Conservation (phyloP, 2,113 vertebrate genomes). For the Ameiurus melas region DNA sequence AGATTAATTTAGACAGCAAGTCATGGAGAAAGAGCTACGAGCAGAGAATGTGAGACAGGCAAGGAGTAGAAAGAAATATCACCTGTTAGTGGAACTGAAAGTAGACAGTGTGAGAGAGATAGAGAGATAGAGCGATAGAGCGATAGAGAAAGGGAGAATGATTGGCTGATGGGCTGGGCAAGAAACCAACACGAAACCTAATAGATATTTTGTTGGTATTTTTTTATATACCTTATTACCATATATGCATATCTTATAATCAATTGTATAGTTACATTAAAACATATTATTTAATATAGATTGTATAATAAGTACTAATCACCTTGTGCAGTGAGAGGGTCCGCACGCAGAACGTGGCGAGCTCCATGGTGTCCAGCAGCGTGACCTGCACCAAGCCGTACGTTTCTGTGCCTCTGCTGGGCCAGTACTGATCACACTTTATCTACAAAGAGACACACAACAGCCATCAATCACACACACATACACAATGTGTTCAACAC, state of each 20-base stretch:
- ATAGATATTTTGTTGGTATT: not conserved
- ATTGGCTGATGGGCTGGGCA: not conserved
- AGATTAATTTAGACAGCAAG: slow-evolving; percentile 37
- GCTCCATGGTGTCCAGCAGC: slow-evolving; percentile 48
- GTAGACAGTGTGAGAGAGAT: not conserved
- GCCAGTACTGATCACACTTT: slow-evolving; percentile 99
- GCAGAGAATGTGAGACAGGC: slow-evolving; percentile 17
- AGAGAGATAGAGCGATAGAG: not conserved
- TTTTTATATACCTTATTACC: not conserved
- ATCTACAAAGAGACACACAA: slow-evolving; percentile 64
- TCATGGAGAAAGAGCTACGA: slow-evolving; percentile 20
- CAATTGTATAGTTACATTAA: not conserved
- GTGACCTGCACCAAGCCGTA: slow-evolving; percentile 93
- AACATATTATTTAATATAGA: not conserved
- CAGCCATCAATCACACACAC: not conserved
- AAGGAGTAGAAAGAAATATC: not conserved
- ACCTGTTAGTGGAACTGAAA: slow-evolving; percentile 15
- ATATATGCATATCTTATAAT: not conserved
- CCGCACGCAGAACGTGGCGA: slow-evolving; percentile 47
- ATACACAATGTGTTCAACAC: not conserved
- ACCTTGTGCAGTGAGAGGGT: slow-evolving; percentile 97
- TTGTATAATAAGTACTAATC: not conserved
- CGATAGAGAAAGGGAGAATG: not conserved
- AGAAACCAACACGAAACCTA: not conserved
- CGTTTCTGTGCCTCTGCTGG: slow-evolving; percentile 88